A percentile compares a stretch with the other conserved stretches of the same genome.
These are phyloP conservation scores for western clawed frog (Xenopus tropicalis) DNA, from an alignment of 2,113 vertebrate species.

Conservation along the genomic window UCB_Xtro_10.0 CM004444.2:40942001-40942500, in stretches of 20 bases:
- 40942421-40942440: not conserved
- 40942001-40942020: too few species aligned
- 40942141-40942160: too few species aligned
- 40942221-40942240: not conserved
- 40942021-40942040: too few species aligned
- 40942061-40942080: too few species aligned
- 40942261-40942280: not conserved
- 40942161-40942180: too few species aligned
- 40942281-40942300: not conserved
- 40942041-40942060: too few species aligned
- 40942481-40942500: not conserved
- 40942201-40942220: too few species aligned
- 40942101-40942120: too few species aligned
- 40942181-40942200: too few species aligned
- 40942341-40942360: not conserved
- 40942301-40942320: not conserved
- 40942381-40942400: not conserved
- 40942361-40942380: not conserved
- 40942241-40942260: not conserved
- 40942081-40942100: too few species aligned
- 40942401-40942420: not conserved
- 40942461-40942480: not conserved
- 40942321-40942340: slow-evolving; percentile 11
- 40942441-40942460: not conserved
- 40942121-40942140: too few species aligned